Evolutionary conservation across 37 sponge, comb jelly and placozoan species (phyloP).

Genomic region (Ephydatia muelleri): DNA sequence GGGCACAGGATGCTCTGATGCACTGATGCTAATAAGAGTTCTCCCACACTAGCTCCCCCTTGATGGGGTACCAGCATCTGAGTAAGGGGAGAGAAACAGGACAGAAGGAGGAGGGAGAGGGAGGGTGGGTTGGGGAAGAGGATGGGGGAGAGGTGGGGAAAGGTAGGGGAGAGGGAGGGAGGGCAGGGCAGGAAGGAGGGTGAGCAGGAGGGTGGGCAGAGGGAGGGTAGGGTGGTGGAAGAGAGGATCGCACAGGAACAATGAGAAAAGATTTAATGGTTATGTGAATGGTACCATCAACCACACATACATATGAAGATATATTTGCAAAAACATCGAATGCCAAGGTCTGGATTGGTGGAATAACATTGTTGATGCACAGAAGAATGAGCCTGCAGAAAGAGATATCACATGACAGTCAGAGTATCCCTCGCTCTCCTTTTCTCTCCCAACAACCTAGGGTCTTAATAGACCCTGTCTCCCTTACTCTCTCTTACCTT

Average conservation of each 20-base stretch:
- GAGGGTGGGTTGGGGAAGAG: not conserved
- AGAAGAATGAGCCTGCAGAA: conserved; percentile 38
- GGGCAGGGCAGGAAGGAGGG: too few species aligned
- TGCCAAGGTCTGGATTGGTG: not conserved
- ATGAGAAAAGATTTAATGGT: not conserved
- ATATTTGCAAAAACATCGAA: conserved; percentile 44
- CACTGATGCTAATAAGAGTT: conserved; percentile 17
- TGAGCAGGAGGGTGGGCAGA: not conserved
- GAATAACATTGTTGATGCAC: conserved; percentile 12
- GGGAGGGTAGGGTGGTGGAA: too few species aligned
- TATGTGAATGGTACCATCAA: not conserved
- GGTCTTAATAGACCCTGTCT: not conserved
- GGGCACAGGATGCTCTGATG: conserved; percentile 31
- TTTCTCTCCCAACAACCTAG: too few species aligned
- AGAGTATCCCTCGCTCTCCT: too few species aligned
- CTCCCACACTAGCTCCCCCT: not conserved
- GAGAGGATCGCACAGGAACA: too few species aligned
- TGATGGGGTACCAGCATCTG: not conserved
- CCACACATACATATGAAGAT: conserved; percentile 23
- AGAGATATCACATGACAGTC: too few species aligned
- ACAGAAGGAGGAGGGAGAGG: not conserved
- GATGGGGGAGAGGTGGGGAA: too few species aligned
- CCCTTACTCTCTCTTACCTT: not conserved
- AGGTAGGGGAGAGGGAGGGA: not conserved
- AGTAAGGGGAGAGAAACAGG: not conserved